A percentile compares a stretch with the other conserved stretches of the same genome.
Conservation (phyloP, 2,113 vertebrate species). For the Eublepharis macularius region DNA sequence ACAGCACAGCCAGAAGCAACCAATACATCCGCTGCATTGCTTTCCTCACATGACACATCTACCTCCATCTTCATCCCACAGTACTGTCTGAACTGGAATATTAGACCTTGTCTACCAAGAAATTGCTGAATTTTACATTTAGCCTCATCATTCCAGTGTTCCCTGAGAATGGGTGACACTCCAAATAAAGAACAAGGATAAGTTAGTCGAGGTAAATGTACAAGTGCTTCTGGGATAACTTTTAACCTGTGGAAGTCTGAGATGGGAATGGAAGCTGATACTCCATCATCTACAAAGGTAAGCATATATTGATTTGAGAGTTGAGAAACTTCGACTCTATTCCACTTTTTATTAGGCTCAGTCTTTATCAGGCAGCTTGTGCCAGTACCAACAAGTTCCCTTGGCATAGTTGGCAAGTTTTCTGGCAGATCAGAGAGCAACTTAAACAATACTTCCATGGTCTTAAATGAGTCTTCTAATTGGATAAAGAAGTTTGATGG, state of each 20-base stretch:
- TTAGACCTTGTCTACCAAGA: slow-evolving; percentile 73
- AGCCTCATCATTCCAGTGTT: slow-evolving; percentile 80
- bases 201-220: slow-evolving; percentile 73
- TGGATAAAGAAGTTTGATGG: slow-evolving; percentile 84
- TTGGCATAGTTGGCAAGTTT: slow-evolving; percentile 67
- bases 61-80: slow-evolving; percentile 66
- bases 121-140: slow-evolving; percentile 73
- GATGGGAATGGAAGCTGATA: slow-evolving; percentile 65
- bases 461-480: slow-evolving; percentile 74
- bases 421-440: slow-evolving; percentile 75
- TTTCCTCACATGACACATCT: slow-evolving; percentile 48
- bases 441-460: slow-evolving; percentile 71
- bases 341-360: slow-evolving; percentile 76
- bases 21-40: slow-evolving; percentile 52
- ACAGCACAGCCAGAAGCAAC: slow-evolving; percentile 63
- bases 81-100: slow-evolving; percentile 74
- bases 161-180: slow-evolving; percentile 67
- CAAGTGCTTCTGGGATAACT: slow-evolving; percentile 73
- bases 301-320: slow-evolving; percentile 65
- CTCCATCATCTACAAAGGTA: slow-evolving; percentile 82
- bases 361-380: slow-evolving; percentile 77
- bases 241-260: slow-evolving; percentile 73
- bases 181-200: slow-evolving; percentile 78
- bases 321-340: slow-evolving; percentile 80
- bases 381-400: slow-evolving; percentile 70